phyloP scores from a whole-genome alignment of 2,888 invertebrate genomes.

The Drosophila mettleri region DNA sequence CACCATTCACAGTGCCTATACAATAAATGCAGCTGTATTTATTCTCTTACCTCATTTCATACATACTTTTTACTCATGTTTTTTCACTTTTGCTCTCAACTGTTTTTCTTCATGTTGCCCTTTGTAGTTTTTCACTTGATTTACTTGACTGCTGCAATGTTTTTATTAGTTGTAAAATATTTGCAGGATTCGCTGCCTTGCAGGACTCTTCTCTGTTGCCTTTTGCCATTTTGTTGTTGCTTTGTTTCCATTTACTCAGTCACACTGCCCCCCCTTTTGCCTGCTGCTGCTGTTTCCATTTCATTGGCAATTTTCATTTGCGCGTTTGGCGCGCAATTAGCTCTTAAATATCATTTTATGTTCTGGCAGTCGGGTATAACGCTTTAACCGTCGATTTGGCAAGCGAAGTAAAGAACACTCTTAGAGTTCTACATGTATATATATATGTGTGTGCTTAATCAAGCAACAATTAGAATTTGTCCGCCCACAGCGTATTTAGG shows the following conservation, averaged over 20 bases:
- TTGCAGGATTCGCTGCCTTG: constrained; percentile 34
- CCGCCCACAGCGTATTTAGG: not conserved
- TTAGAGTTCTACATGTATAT: not conserved
- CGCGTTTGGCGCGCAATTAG: constrained; percentile 65
- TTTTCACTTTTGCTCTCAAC: constrained; percentile 5
- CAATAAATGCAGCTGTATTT: constrained; percentile 13
- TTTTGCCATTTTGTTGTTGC: constrained; percentile 19
- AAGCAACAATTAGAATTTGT: not conserved
- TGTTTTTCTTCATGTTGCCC: constrained; percentile 12
- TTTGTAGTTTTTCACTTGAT: constrained; percentile 68
- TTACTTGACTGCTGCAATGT: constrained; percentile 65
- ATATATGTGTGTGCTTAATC: not conserved
- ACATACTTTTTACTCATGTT: constrained; percentile 7
- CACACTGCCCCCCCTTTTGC: not conserved
- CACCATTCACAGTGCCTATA: not conserved
- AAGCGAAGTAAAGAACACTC: no score
- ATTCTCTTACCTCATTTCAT: constrained; percentile 15
- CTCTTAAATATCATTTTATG: constrained; percentile 40
- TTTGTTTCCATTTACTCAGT: constrained; percentile 14
- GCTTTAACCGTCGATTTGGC: not conserved
- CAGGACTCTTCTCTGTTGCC: constrained; percentile 15
- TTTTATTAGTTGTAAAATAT: constrained; percentile 71
- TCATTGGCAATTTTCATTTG: constrained; percentile 56
- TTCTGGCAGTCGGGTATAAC: not conserved
- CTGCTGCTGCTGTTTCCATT: constrained; percentile 31